Evolutionary conservation across 2,888 invertebrate species (phyloP).

Genomic region (Spilarctia lutea): DNA sequence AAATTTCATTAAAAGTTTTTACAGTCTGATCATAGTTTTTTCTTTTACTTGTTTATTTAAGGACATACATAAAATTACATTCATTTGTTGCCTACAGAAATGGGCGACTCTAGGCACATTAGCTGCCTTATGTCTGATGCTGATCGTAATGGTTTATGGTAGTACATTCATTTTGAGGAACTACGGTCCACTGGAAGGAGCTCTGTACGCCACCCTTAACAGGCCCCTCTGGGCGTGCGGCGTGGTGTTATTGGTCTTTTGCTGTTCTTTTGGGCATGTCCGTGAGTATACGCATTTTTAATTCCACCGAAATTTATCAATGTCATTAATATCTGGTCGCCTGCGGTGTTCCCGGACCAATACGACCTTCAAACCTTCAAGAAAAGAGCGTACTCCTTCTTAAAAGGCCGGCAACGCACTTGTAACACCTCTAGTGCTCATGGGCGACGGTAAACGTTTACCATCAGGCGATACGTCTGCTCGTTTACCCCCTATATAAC

Average conservation of each 20-base stretch:
- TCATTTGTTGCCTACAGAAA: slow-evolving; percentile 67
- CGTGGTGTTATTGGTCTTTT: slow-evolving; percentile 78
- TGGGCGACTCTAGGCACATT: slow-evolving; percentile 76
- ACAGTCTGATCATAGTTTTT: too few species aligned
- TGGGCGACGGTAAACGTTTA: too few species aligned
- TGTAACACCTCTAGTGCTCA: too few species aligned
- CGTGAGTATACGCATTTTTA: slow-evolving; percentile 69
- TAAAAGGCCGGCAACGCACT: too few species aligned
- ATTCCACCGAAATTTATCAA: too few species aligned
- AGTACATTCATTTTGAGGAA: slow-evolving; percentile 82
- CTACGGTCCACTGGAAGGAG: slow-evolving; percentile 83
- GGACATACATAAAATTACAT: neutral
- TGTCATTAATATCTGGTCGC: too few species aligned
- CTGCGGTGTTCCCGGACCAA: too few species aligned
- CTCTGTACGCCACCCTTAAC: slow-evolving; percentile 86
- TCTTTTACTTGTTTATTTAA: neutral
- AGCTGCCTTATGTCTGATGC: slow-evolving; percentile 76
- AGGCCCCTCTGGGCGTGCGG: slow-evolving; percentile 86
- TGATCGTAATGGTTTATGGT: slow-evolving; percentile 79
- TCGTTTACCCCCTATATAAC: too few species aligned
- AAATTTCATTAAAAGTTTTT: too few species aligned
- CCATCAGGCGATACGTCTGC: too few species aligned
- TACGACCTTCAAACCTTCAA: too few species aligned
- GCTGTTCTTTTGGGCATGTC: slow-evolving; percentile 83
- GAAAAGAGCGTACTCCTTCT: too few species aligned